phyloP scores from a whole-genome alignment of 1,140 invertebrate genomes.

The Apis mellifera region Amel_HAv3.1 CM009936.2:10575501-10576000 shows the following conservation, averaged over 20 bases:
- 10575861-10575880: no score
- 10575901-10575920: no score
- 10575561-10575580: neutral
- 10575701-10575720: neutral
- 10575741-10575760: neutral
- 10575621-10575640: neutral
- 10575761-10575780: neutral
- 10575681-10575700: neutral
- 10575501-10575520: neutral
- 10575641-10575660: neutral
- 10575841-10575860: no score
- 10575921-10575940: no score
- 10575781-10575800: neutral
- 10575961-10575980: no score
- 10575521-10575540: neutral
- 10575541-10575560: neutral
- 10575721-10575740: neutral
- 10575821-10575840: no score
- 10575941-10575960: no score
- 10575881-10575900: no score
- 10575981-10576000: no score
- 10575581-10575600: neutral
- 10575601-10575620: no score
- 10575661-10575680: neutral
- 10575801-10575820: neutral